Base-by-base conservation (phyloP, 2,888 invertebrate genomes). In the Salpingus planirostris region DNA sequence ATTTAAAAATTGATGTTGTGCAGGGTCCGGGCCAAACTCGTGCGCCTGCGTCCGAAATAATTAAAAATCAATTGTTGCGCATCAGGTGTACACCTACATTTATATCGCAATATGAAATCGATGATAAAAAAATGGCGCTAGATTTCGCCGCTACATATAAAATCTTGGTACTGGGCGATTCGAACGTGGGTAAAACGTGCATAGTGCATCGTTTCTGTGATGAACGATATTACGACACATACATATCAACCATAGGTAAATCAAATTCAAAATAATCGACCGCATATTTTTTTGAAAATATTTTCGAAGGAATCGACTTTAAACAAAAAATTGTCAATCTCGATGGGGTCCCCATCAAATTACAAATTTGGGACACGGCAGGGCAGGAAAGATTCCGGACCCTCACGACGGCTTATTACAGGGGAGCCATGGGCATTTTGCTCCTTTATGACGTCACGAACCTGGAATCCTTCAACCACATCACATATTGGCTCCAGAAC, bases 401-500 rank as follows among this genome's bases (percentile, higher is more conserved):
- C 5, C 66, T 90, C 43, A 89, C 89, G 27, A 87, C 87, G 7
- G 88, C 88, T 3, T 89, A 90, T 64, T 90, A 88, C 64, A 71
- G 89, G 26, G 90, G 88, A 3, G 88, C 89, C 8, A 88, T 89
- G 89, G 91, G 91, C 29, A 88, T 91, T 49, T 72, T 90, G 26
- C 73, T 91, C 12, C 85, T 91, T 77, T 91, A 91, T 60, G 91
- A 91, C 62, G 85, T 89, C 47, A 89, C 90, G 22, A 87, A 85
- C 63, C 67, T 85, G 54, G 86, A 87, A 55, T 88, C 89, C n/a
- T 91, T 89, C 62, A 85, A 88, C 60, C 86, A 89, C 64, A 69
- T 91, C 44, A 81, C 85, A 5, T 90, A 90, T 59, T 91, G 91
- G 91, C 71, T 91, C 40, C 75, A 85, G 60, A 89, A 88, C 66